Percentiles rank a stretch among this genome's conserved stretches.
Evolutionary conservation across 2,888 invertebrate species (phyloP).

Genomic region (Ectemnius continuus): DNA sequence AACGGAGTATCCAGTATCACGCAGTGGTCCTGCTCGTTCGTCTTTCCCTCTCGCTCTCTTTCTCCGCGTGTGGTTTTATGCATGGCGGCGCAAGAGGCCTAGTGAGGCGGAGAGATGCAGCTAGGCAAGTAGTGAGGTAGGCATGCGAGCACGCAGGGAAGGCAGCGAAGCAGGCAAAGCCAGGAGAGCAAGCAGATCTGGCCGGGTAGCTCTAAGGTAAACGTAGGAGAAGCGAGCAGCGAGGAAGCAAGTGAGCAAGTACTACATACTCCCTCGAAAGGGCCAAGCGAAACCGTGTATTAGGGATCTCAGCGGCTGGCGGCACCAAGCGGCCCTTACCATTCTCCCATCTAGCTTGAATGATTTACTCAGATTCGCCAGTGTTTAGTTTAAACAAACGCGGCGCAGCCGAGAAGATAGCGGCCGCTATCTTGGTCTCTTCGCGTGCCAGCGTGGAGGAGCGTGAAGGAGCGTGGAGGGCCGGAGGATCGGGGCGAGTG

Average conservation of each 20-base stretch:
- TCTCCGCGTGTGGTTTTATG: constrained; percentile 53
- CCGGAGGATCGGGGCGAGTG: constrained; percentile 26
- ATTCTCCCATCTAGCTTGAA: constrained; percentile 46
- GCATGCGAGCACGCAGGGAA: constrained; percentile 14
- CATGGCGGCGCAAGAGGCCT: constrained; percentile 50
- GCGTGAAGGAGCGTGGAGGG: constrained; percentile 15
- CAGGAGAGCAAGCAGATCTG: too few species aligned
- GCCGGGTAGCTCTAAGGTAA: too few species aligned
- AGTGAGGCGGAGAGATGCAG: constrained; percentile 3
- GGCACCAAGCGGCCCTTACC: constrained; percentile 33
- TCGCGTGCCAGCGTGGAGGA: constrained; percentile 39
- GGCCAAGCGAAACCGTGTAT: constrained; percentile 39
- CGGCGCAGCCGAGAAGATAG: constrained; percentile 9
- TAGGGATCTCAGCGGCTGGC: constrained; percentile 35
- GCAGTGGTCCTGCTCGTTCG: constrained; percentile 40
- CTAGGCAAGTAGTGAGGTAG: constrained; percentile 11
- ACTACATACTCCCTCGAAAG: constrained; percentile 15
- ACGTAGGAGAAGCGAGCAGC: too few species aligned
- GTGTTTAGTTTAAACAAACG: constrained; percentile 55
- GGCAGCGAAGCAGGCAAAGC: too few species aligned
- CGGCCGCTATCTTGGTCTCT: constrained; percentile 42
- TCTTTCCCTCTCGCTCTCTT: too few species aligned
- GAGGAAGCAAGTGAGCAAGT: too few species aligned
- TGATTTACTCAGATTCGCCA: constrained; percentile 59
- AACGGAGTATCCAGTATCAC: constrained; percentile 61